Conservation (phyloP, 2,113 vertebrate species). For the Odocoileus hemionus region DNA sequence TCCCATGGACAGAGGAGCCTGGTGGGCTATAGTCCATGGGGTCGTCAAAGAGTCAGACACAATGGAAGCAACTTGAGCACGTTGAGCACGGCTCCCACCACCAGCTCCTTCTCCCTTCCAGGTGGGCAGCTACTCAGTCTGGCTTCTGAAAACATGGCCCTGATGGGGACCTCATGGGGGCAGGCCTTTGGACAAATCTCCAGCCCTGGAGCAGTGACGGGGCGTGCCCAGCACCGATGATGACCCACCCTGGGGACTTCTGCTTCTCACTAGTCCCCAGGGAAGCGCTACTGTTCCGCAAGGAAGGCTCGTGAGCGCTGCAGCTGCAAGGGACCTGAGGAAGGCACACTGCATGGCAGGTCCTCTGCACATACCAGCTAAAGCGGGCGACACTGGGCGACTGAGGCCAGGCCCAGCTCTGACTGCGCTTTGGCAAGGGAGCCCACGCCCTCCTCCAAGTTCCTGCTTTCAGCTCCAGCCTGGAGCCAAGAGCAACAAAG, state of each 20-base stretch:
- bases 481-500: neutral
- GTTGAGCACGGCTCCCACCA: neutral
- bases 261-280: slow-evolving; percentile 12
- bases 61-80: neutral
- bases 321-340: neutral
- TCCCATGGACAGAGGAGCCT: neutral
- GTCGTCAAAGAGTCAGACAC: neutral
- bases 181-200: neutral
- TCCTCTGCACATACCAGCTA: neutral
- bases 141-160: neutral
- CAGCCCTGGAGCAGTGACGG: neutral
- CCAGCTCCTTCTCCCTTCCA: neutral
- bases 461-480: neutral
- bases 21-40: neutral
- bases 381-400: neutral
- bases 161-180: neutral
- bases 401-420: neutral
- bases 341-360: neutral
- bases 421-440: neutral
- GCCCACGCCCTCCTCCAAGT: neutral
- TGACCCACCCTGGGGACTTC: neutral
- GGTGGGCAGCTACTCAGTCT: neutral
- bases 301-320: neutral
- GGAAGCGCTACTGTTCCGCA: neutral
- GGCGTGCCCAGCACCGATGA: neutral